Evolutionary conservation across 2,113 vertebrate genomes (phyloP).

Genomic region (Ailuropoda melanoleuca): DNA sequence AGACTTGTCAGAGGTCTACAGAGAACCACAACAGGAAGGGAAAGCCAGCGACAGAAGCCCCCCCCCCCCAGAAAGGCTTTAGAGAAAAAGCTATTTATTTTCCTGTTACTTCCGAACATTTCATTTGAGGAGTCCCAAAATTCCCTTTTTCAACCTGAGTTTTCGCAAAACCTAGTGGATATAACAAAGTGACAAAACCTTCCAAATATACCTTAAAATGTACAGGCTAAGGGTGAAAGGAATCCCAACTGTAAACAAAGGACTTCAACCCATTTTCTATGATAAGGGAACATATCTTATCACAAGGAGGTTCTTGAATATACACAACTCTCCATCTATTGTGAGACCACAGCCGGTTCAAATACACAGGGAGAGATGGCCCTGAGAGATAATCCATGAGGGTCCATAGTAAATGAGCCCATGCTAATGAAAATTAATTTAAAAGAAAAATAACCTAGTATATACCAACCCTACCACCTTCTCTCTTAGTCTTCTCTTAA

Average conservation of each 20-base stretch:
- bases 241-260: neutral
- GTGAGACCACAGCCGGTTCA: neutral
- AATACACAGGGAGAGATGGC: neutral
- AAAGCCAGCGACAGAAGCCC: neutral
- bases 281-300: neutral
- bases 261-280: neutral
- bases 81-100: neutral
- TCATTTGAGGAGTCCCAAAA: neutral
- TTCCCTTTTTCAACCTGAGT: neutral
- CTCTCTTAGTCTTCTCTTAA: conserved; percentile 14
- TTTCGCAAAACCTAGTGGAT: neutral
- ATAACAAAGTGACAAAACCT: neutral
- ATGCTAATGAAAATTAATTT: conserved; percentile 27
- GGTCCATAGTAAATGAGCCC: neutral
- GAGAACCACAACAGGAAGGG: neutral
- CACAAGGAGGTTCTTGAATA: neutral
- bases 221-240: neutral
- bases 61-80: neutral
- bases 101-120: neutral
- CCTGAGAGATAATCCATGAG: neutral
- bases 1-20: neutral
- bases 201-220: neutral
- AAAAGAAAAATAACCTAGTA: conserved; percentile 1
- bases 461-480: neutral
- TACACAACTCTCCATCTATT: neutral